Conservation (phyloP, 2,797 vertebrate genomes). For the Gymnoscopelus microlampas region DNA sequence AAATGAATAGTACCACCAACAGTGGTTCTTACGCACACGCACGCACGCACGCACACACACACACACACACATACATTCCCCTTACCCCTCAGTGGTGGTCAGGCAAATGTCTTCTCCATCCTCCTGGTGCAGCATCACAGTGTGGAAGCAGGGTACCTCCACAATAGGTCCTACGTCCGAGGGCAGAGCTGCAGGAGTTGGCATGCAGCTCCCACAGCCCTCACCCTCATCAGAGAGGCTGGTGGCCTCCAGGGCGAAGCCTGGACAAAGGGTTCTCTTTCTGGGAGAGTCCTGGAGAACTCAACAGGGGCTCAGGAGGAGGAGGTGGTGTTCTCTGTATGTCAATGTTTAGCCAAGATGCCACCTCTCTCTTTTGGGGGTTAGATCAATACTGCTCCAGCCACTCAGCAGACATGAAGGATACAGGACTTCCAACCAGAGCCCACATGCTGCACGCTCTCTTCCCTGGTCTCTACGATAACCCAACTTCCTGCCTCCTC, state of each 20-base stretch:
- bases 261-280: slow-evolving; percentile 31
- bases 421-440: slow-evolving; percentile 8
- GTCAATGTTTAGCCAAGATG: slow-evolving; percentile 22
- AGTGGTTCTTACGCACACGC: no score
- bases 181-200: slow-evolving; percentile 53
- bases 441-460: slow-evolving; percentile 25
- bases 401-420: slow-evolving; percentile 13
- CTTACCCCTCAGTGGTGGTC: slow-evolving; percentile 74
- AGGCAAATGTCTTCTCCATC: slow-evolving; percentile 64
- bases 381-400: slow-evolving; percentile 1
- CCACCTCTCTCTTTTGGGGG: slow-evolving; percentile 21
- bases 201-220: slow-evolving; percentile 68
- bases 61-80: neutral
- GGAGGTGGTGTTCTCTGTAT: slow-evolving; percentile 1
- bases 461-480: slow-evolving; percentile 27
- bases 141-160: slow-evolving; percentile 61
- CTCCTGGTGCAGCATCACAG: slow-evolving; percentile 69
- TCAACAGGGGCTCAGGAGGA: slow-evolving; percentile 18
- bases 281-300: slow-evolving; percentile 28
- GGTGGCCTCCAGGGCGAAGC: slow-evolving; percentile 76
- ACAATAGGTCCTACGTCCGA: slow-evolving; percentile 37
- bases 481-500: slow-evolving; percentile 64
- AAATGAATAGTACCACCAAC: no score
- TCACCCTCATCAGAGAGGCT: slow-evolving; percentile 67
- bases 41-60: neutral